Evolutionary conservation across 2,797 vertebrate genomes (phyloP).

Genomic region (Lagodon rhomboides): DNA sequence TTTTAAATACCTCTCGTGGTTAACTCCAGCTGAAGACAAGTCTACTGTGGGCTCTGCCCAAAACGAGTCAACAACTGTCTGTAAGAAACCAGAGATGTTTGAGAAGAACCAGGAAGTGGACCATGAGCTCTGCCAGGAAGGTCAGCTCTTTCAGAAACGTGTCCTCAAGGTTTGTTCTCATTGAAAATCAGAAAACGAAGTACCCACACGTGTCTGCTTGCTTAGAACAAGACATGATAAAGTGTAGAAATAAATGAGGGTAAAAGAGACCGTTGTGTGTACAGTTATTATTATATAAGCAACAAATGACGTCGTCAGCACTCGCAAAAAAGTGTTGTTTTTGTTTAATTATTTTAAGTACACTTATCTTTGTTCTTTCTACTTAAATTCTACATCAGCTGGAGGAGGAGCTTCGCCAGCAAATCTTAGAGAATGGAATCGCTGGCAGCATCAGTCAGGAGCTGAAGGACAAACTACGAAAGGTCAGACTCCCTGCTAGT

Average conservation of each 20-base stretch:
- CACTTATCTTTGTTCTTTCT: not conserved
- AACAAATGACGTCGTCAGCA: no score
- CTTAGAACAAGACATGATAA: not conserved
- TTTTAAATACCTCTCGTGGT: slow-evolving; percentile 6
- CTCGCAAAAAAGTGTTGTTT: no score
- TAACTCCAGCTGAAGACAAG: slow-evolving; percentile 10
- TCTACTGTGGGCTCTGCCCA: not conserved
- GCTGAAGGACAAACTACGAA: slow-evolving; percentile 88
- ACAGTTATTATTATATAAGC: no score
- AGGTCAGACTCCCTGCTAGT: slow-evolving; percentile 78
- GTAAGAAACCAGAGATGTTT: not conserved
- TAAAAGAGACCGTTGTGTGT: not conserved
- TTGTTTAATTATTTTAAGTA: not conserved
- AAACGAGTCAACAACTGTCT: slow-evolving; percentile 2
- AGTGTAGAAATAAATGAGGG: not conserved
- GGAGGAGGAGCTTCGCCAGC: slow-evolving; percentile 85
- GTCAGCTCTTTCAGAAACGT: slow-evolving; percentile 57
- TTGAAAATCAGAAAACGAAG: not conserved
- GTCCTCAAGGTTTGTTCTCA: slow-evolving; percentile 70
- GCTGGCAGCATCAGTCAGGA: slow-evolving; percentile 86
- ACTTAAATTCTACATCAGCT: slow-evolving; percentile 75
- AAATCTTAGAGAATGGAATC: slow-evolving; percentile 86
- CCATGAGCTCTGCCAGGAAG: slow-evolving; percentile 30
- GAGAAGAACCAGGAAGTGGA: slow-evolving; percentile 28
- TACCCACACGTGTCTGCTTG: not conserved